Base-by-base conservation (phyloP, 2,888 invertebrate genomes). In the Atethmia centrago region DNA sequence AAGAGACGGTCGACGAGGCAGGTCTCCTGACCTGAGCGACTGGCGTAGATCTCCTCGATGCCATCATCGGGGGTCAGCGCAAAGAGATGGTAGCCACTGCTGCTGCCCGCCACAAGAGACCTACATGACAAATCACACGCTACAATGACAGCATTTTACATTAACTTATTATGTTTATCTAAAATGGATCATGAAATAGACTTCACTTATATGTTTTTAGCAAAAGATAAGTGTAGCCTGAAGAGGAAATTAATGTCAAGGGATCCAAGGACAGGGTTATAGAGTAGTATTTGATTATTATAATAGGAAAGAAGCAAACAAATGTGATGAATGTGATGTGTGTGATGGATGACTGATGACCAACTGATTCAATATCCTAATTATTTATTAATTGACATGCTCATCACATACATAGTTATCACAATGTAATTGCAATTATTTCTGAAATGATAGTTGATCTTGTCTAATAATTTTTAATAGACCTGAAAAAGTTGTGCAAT, bases 1-100 rank as follows among this genome's bases (percentile, higher is more conserved):
- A 99, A 99, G 84, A 99, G 97, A 80, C 99, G 97, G 95, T 99
- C 99, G 87, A 99, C 98, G 80, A 99, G 97, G 93, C 98, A 98
- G 78, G 98, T 98, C 93, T 98, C 98, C 94, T 98, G 98, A 58
- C 97, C 97, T 81, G 97, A 97, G 93, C 98, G 97, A 96, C 98
- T 98, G 92, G 98, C 98, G 93, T 99, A 99, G 88, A 99, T 98
- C 94, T 98, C 98, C 92, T 99, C 99, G 89, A 99, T 97, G 78
- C 97, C 97, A 94, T 99, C 99, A 73, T 98, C 97, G 14, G 97
- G 97, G 78, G 97, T 98, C 82, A 99, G 96, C 47, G 98, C 98
- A 93, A 98, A 99, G 85, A 99, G 97, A 92, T 98, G 98, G 96
- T 99, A 99, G 59, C 99, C 99, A 87, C 97, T 97, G 93, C 98